A percentile compares a stretch with the other conserved stretches of the same genome.
These are phyloP conservation scores for Conger conger DNA, from an alignment of 2,113 vertebrate genomes.

Conservation along the genomic window DNA sequence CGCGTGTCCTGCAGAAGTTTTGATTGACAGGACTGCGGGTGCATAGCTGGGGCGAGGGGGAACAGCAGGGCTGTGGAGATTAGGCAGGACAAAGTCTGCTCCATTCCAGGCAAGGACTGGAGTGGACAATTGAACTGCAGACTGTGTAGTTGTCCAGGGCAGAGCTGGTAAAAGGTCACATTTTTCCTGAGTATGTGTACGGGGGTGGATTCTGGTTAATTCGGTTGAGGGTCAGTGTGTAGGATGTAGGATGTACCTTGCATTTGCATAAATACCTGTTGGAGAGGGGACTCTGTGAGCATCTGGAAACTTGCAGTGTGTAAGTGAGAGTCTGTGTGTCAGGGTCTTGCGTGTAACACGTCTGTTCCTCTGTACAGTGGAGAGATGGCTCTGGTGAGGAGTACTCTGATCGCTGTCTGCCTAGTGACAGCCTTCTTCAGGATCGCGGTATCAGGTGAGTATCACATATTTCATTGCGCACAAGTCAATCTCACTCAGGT, in stretches of 20 bases:
- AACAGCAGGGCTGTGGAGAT: no score
- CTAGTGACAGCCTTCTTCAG: slow-evolving; percentile 47
- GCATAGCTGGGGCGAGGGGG: no score
- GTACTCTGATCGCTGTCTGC: slow-evolving; percentile 42
- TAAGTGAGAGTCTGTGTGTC: slow-evolving; percentile 1
- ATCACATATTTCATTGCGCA: background rate
- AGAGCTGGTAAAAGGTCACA: no score
- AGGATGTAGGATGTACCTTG: background rate
- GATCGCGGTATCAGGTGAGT: slow-evolving; percentile 52
- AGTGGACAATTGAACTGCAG: no score
- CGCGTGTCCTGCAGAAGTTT: no score
- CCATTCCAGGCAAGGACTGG: no score
- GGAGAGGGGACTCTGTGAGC: background rate
- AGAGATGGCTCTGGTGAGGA: slow-evolving; percentile 47
- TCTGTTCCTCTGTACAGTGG: background rate
- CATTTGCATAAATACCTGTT: background rate
- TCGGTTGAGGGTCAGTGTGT: background rate
- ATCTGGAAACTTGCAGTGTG: background rate
- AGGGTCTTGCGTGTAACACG: background rate
- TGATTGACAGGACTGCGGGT: no score
- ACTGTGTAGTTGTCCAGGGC: no score
- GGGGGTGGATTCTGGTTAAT: background rate
- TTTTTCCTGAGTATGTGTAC: background rate
- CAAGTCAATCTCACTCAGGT: background rate
- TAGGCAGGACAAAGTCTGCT: no score